These are phyloP conservation scores for Drosophila seguyi DNA, from an alignment of 1,140 invertebrate genomes.

Conservation along the genomic window DNA sequence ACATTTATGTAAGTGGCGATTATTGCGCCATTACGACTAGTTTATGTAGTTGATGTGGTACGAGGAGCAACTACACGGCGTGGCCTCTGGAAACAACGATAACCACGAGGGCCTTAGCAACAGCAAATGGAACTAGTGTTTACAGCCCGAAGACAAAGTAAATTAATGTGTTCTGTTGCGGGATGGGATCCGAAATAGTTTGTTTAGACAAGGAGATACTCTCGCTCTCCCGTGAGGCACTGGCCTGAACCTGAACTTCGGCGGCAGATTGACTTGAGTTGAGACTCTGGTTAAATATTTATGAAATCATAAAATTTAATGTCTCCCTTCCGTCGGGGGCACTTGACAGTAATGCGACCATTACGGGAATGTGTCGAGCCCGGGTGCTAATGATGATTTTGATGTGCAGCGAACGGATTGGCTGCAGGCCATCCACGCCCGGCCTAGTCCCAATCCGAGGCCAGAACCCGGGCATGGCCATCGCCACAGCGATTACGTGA, in stretches of 20 bases:
- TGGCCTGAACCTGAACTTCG: constrained; percentile 21
- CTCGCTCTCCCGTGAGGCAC: background rate
- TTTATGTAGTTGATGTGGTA: constrained; percentile 52
- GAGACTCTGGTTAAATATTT: constrained; percentile 71
- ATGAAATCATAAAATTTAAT: constrained; percentile 85
- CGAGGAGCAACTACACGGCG: constrained; percentile 24
- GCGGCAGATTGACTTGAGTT: constrained; percentile 19
- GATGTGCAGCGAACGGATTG: constrained; percentile 82
- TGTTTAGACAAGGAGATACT: constrained; percentile 64
- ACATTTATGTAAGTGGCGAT: constrained; percentile 76
- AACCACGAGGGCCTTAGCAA: constrained; percentile 32
- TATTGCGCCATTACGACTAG: constrained; percentile 70
- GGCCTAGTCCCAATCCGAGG: constrained; percentile 27
- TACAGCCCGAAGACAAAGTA: constrained; percentile 75
- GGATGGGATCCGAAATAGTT: constrained; percentile 60
- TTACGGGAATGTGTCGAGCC: constrained; percentile 29
- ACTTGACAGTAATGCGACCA: constrained; percentile 68
- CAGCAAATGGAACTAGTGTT: constrained; percentile 51
- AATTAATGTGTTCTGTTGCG: constrained; percentile 71
- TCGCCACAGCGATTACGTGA: constrained; percentile 69
- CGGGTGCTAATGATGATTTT: constrained; percentile 83
- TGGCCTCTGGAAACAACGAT: constrained; percentile 16
- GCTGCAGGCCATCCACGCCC: constrained; percentile 39
- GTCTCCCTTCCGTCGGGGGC: constrained; percentile 68
- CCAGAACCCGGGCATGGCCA: constrained; percentile 24